A percentile compares a stretch with the other conserved stretches of the same genome.
These are phyloP conservation scores for Xyrichtys novacula DNA, from an alignment of 2,797 vertebrate species.

Conservation along the genomic window DNA sequence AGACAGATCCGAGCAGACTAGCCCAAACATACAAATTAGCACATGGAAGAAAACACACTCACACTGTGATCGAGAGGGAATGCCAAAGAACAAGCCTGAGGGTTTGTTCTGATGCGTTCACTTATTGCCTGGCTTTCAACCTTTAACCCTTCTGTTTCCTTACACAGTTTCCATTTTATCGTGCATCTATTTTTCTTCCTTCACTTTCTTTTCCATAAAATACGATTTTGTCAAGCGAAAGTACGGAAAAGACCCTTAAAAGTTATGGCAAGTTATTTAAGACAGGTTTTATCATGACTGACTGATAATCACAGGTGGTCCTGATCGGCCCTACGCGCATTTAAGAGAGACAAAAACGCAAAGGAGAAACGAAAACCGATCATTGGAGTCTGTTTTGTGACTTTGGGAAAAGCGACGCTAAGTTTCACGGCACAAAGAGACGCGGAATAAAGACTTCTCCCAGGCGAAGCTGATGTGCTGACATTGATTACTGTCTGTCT, in stretches of 20 bases:
- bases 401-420: conserved; percentile 23
- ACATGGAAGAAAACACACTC: not conserved
- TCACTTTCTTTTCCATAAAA: conserved; percentile 20
- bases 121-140: conserved; percentile 51
- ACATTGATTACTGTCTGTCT: conserved; percentile 58
- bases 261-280: not conserved
- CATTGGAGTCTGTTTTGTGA: conserved; percentile 9
- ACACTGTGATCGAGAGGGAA: conserved; percentile 18
- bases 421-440: conserved; percentile 33
- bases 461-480: conserved; percentile 42
- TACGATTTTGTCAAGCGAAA: conserved; percentile 4
- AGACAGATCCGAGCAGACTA: not conserved
- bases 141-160: conserved; percentile 45
- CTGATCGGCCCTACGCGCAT: not conserved
- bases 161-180: conserved; percentile 29
- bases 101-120: conserved; percentile 43
- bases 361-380: not conserved
- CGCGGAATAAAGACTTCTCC: conserved; percentile 36
- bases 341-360: not conserved
- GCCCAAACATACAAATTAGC: not conserved
- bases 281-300: conserved; percentile 1
- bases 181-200: conserved; percentile 40
- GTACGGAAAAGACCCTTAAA: not conserved
- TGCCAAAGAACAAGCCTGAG: conserved; percentile 35
- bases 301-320: not conserved